phyloP scores from a whole-genome alignment of 1,140 invertebrate genomes.

The Diachasmimorpha longicaudata region DNA sequence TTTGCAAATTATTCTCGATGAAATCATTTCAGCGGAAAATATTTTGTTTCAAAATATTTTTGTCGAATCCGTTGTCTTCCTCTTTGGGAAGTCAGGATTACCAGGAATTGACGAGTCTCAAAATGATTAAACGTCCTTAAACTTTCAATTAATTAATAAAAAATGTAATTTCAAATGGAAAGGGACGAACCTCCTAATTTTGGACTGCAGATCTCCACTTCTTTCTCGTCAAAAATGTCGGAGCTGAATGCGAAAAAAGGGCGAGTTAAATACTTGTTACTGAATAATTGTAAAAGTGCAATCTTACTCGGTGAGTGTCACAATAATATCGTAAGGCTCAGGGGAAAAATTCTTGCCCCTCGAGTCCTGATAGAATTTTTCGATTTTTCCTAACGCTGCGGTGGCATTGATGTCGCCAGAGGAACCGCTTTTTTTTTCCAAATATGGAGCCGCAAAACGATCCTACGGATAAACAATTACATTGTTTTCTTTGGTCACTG shows the following conservation, averaged over 20 bases:
- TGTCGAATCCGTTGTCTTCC: too few species aligned
- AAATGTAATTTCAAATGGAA: background rate
- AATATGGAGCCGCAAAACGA: background rate
- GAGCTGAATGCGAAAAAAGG: background rate
- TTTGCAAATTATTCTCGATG: background rate
- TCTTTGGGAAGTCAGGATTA: too few species aligned
- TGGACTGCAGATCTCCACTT: background rate
- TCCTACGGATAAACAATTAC: background rate
- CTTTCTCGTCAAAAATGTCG: background rate
- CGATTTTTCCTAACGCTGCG: background rate
- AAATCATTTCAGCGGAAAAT: too few species aligned
- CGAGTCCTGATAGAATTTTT: background rate
- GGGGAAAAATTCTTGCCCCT: background rate
- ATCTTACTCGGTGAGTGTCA: background rate
- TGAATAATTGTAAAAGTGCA: background rate
- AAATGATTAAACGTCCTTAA: too few species aligned
- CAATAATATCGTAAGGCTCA: background rate
- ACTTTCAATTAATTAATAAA: too few species aligned
- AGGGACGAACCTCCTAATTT: background rate
- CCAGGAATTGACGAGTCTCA: too few species aligned
- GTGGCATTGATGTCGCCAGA: background rate
- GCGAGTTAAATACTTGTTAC: background rate
- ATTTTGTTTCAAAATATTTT: too few species aligned
- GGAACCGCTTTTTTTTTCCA: background rate
- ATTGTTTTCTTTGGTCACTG: background rate